phyloP scores from a whole-genome alignment of 2,113 vertebrate genomes.

The Pomatostomus ruficeps region DNA sequence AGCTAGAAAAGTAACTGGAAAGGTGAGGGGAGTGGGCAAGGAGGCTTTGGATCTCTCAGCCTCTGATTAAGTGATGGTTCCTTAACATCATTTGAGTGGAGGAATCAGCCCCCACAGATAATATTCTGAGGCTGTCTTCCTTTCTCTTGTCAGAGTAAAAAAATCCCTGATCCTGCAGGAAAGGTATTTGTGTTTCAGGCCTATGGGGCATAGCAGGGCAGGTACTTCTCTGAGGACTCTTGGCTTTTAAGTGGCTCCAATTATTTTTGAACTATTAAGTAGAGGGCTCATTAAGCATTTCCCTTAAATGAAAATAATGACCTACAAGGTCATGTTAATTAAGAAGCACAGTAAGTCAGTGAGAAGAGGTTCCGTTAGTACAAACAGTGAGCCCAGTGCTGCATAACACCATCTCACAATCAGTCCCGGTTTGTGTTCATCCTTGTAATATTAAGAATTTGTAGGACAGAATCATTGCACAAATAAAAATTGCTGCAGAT shows the following conservation, averaged over 20 bases:
- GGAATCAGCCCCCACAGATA: background rate
- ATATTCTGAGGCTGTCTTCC: background rate
- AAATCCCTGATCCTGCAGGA: background rate
- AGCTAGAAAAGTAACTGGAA: background rate
- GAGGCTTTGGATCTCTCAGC: background rate
- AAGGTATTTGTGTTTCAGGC: background rate
- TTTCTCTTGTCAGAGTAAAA: background rate
- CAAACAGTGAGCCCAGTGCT: background rate
- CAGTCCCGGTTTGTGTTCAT: background rate
- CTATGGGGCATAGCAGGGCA: background rate
- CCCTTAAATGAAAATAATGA: slow-evolving; percentile 35
- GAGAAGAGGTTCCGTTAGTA: background rate
- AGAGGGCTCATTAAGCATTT: slow-evolving; percentile 49
- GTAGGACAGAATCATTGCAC: background rate
- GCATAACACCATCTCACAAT: background rate
- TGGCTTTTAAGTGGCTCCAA: slow-evolving; percentile 38
- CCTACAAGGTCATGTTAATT: slow-evolving; percentile 56
- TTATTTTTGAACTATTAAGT: slow-evolving; percentile 37
- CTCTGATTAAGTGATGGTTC: background rate
- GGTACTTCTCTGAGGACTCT: background rate
- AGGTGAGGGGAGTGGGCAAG: background rate
- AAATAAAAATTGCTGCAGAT: background rate
- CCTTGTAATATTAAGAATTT: background rate
- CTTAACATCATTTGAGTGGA: background rate
- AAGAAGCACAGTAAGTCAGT: slow-evolving; percentile 12